phyloP scores from a whole-genome alignment of 2,113 vertebrate genomes.

The Petrocephalus microphthalmus region DNA sequence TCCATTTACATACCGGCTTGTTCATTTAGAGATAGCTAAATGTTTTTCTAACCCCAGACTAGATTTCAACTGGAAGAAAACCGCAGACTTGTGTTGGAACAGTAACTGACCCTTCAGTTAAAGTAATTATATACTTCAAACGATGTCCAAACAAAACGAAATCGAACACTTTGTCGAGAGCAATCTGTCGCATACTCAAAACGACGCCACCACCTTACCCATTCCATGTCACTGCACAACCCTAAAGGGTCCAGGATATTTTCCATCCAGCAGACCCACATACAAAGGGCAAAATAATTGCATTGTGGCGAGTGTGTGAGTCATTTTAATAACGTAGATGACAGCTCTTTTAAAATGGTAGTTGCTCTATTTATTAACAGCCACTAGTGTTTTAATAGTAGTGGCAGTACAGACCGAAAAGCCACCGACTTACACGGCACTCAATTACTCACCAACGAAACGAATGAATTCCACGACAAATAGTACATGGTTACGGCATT shows the following conservation, averaged over 20 bases:
- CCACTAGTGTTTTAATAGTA: background rate
- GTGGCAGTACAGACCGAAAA: background rate
- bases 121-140: background rate
- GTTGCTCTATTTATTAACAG: background rate
- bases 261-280: background rate
- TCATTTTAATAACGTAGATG: background rate
- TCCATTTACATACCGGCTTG: background rate
- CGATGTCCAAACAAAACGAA: background rate
- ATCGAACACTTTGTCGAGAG: background rate
- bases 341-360: background rate
- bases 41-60: background rate
- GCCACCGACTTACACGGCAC: background rate
- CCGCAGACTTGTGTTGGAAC: background rate
- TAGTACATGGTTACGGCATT: background rate
- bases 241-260: background rate
- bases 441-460: background rate
- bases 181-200: background rate
- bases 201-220: too few relatives aligned
- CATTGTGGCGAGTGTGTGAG: background rate
- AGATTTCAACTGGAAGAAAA: background rate
- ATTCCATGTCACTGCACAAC: background rate
- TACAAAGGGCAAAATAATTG: background rate
- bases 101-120: slow-evolving; percentile 5
- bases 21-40: background rate
- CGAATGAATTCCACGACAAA: background rate